Evolutionary conservation across 1,140 invertebrate genomes (phyloP).

Genomic region (Mylabris phalerata): DNA sequence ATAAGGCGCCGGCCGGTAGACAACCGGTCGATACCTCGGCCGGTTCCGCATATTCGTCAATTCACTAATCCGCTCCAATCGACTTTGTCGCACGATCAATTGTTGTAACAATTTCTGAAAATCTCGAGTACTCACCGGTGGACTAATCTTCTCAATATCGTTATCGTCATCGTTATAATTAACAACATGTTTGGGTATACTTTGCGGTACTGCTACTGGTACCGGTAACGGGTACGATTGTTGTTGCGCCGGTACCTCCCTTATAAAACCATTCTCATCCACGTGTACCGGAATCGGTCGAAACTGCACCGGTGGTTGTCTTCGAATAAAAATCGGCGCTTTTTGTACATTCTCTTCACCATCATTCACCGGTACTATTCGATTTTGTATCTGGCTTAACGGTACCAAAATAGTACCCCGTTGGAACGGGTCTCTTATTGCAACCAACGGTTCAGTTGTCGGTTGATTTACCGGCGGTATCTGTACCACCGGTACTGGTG

Average conservation of each 20-base stretch:
- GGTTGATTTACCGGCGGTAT: slow-evolving; percentile 30
- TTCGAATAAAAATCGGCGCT: slow-evolving; percentile 19
- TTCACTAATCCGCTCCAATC: slow-evolving; percentile 44
- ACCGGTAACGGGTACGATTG: slow-evolving; percentile 36
- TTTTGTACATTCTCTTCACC: slow-evolving; percentile 9
- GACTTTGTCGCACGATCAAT: slow-evolving; percentile 49
- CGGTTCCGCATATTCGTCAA: slow-evolving; percentile 26
- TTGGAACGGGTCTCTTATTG: slow-evolving; percentile 47
- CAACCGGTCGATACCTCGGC: slow-evolving; percentile 25
- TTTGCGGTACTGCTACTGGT: slow-evolving; percentile 24
- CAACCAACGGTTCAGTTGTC: slow-evolving; percentile 35
- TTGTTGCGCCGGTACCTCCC: slow-evolving; percentile 29
- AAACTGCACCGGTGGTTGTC: slow-evolving; percentile 21
- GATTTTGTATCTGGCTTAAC: slow-evolving; percentile 44
- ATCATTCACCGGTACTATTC: slow-evolving; percentile 22
- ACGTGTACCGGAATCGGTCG: slow-evolving; percentile 37
- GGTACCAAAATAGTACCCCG: slow-evolving; percentile 42
- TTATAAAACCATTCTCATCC: slow-evolving; percentile 37
- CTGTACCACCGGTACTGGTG: slow-evolving; percentile 33
- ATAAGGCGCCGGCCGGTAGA: slow-evolving; percentile 21
- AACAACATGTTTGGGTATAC: neutral
- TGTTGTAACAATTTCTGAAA: slow-evolving; percentile 51
- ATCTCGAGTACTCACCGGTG: slow-evolving; percentile 52
- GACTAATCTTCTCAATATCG: slow-evolving; percentile 36
- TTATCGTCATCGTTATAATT: slow-evolving; percentile 24